phyloP scores from a whole-genome alignment of 2,888 invertebrate species.

The Caenorhabditis macrosperma region DNA sequence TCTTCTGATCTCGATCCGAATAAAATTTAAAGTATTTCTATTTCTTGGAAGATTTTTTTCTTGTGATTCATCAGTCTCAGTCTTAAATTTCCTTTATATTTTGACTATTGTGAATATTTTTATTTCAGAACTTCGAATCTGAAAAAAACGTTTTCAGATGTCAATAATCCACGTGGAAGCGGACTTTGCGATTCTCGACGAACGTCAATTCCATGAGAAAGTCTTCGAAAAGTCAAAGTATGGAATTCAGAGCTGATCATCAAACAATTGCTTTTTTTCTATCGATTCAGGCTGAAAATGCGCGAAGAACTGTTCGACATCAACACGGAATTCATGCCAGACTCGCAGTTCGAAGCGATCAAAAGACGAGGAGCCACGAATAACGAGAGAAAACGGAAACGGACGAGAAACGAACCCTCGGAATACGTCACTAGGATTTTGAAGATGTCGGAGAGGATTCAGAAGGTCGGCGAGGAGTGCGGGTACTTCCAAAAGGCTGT shows the following conservation, averaged over 20 bases:
- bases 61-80: too few relatives aligned
- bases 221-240: conserved; percentile 6
- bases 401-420: neutral
- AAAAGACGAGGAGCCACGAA: conserved; percentile 30
- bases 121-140: too few relatives aligned
- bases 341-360: conserved; percentile 65
- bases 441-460: neutral
- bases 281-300: conserved; percentile 50
- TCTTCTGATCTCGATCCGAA: too few relatives aligned
- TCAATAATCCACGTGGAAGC: conserved; percentile 32
- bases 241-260: too few relatives aligned
- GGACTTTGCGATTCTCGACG: conserved; percentile 63
- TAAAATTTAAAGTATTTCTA: too few relatives aligned
- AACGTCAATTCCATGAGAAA: conserved; percentile 43
- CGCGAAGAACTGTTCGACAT: conserved; percentile 65
- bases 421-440: conserved; percentile 15
- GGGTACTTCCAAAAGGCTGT: conserved; percentile 11
- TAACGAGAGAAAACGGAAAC: conserved; percentile 10
- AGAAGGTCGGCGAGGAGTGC: neutral
- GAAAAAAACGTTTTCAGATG: conserved; percentile 26
- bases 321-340: conserved; percentile 63
- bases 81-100: too few relatives aligned
- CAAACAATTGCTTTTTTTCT: neutral
- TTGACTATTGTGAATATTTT: too few relatives aligned
- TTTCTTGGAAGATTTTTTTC: too few relatives aligned